Percentiles rank a stretch among this genome's conserved stretches.
Conservation (phyloP, 2,797 vertebrate genomes). For the Sebastes goodei region DNA sequence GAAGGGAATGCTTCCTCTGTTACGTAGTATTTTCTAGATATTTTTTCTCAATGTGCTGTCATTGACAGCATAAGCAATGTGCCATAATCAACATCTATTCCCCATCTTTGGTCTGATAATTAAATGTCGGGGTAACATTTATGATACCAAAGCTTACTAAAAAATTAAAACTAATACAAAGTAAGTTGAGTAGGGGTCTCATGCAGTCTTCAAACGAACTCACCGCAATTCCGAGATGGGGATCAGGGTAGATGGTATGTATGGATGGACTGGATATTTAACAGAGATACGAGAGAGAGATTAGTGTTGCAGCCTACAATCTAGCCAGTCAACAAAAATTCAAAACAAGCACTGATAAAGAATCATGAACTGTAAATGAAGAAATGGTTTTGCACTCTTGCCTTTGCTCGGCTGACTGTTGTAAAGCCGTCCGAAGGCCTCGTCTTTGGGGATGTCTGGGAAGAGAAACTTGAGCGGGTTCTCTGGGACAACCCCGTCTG, state of each 20-base stretch:
- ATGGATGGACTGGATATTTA: slow-evolving; percentile 85
- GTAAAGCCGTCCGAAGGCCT: slow-evolving; percentile 95
- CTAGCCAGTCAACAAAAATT: background rate
- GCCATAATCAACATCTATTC: background rate
- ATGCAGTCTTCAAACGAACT: slow-evolving; percentile 40
- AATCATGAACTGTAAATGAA: background rate
- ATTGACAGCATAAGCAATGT: background rate
- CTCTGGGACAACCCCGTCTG: slow-evolving; percentile 91
- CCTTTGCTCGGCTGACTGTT: slow-evolving; percentile 94
- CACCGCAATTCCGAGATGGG: slow-evolving; percentile 88
- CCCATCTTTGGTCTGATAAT: background rate
- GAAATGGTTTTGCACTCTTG: slow-evolving; percentile 18
- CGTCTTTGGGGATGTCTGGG: slow-evolving; percentile 95
- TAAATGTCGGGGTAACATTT: background rate
- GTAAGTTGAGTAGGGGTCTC: background rate
- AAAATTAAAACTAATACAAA: background rate
- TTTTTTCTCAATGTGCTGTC: background rate
- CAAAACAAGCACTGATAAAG: background rate
- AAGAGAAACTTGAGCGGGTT: slow-evolving; percentile 96
- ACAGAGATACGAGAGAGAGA: background rate
- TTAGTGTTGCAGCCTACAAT: background rate
- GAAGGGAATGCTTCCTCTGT: background rate
- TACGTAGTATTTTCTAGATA: background rate
- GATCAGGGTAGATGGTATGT: slow-evolving; percentile 91
- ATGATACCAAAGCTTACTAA: too few relatives aligned